A percentile compares a stretch with the other conserved stretches of the same genome.
Evolutionary conservation across 30 jellyfish, hydroid and myxozoan species (phyloP).

Genomic region (Turritopsis rubra): DNA sequence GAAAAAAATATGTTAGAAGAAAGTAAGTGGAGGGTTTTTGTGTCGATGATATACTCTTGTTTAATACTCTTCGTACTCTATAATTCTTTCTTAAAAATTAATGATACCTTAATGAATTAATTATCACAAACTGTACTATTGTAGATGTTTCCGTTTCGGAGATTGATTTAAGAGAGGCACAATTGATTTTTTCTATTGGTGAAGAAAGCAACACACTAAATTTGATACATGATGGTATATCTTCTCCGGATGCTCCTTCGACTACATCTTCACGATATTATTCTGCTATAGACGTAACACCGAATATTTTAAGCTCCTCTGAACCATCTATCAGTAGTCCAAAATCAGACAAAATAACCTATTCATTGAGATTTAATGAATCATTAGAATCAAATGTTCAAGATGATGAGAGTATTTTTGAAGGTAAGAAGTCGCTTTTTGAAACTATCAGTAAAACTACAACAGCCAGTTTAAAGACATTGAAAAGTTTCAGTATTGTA

Average conservation of each 20-base stretch:
- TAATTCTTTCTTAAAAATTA: no score
- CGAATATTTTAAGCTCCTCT: background rate
- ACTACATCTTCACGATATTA: slow-evolving; percentile 13
- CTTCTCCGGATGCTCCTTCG: slow-evolving; percentile 9
- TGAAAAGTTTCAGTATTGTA: background rate
- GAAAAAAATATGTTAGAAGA: background rate
- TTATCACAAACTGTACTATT: no score
- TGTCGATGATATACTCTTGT: no score
- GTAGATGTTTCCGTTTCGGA: slow-evolving; percentile 5
- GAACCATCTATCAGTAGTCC: background rate
- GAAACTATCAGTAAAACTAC: background rate
- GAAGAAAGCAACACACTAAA: background rate
- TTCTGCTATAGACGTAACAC: slow-evolving; percentile 22
- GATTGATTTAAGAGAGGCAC: background rate
- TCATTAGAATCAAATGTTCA: background rate
- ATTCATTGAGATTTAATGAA: background rate
- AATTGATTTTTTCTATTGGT: background rate
- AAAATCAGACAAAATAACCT: background rate
- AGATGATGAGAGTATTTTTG: background rate
- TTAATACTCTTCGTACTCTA: no score
- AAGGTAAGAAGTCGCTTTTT: slow-evolving; percentile 20
- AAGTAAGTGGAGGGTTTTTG: no score
- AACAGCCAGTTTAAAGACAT: background rate
- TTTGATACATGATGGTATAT: background rate
- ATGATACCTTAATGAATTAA: no score